Base-by-base conservation (phyloP, 2,888 invertebrate species). In the Ichneumoninae sp. region DNA sequence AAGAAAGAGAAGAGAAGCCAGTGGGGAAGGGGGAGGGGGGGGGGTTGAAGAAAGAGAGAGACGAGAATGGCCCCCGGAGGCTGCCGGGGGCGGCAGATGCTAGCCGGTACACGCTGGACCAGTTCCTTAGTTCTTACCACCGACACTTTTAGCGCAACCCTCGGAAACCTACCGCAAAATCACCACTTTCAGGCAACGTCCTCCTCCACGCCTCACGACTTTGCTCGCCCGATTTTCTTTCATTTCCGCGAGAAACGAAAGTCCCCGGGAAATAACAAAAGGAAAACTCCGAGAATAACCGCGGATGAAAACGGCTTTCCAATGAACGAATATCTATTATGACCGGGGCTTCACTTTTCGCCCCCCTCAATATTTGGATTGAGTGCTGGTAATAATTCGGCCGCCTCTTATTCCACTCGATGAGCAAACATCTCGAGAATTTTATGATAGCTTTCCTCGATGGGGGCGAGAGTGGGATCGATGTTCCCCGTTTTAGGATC, bases 51-150 rank as follows among this genome's bases (percentile, higher is more conserved):
- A 54, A 44, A 44, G 44, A 71, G 71, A 47, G 47, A 72, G 68
- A 68, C 44, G 60, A 69, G 83, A 83, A 77, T 80, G 72, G 86
- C 87, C 90, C 90, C 87, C 83, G 88, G 87, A 88, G 90, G 89
- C 85, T 68, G 76, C 91, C 89, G 91, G 90, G 90, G 89, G 90
- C 89, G 92, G 92, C 92, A 92, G 92, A 91, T 92, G 92, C 90
- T 92, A 91, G 91, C 89, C 91, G 88, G n/a, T 75, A 79, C 70
- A 81, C 76, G 74, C 65, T 81, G 82, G 88, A 91, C 90, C 89
- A 90, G 89, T 91, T 91, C 89, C 89, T 89, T 54, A 70, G 65
- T 65, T 70, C 50, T 68, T 19, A 19, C 57, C 52, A 79, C 44
- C 69, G 57, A 83, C 70, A 83, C 70, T 83, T 79, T 79, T 70